Conservation (phyloP, 2,113 vertebrate species). For the Sclerurus mexicanus region DNA sequence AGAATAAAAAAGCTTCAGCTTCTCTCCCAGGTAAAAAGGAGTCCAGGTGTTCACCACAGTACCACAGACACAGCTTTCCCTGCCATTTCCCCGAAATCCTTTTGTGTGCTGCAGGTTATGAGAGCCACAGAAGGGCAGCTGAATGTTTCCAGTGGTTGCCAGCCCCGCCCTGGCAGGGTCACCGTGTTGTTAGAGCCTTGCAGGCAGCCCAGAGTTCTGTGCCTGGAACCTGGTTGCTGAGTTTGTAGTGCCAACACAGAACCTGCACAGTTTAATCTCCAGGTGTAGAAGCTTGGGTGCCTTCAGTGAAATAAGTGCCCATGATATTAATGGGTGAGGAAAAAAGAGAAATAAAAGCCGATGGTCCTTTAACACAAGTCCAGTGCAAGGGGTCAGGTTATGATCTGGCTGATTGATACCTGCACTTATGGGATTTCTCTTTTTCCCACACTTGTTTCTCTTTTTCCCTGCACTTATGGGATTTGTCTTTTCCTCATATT, state of each 20-base stretch:
- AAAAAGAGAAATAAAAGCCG: not conserved
- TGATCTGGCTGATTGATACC: not conserved
- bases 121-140: not conserved
- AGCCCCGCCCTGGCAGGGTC: not conserved
- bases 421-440: not conserved
- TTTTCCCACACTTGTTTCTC: not conserved
- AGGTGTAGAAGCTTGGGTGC: not conserved
- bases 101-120: not conserved
- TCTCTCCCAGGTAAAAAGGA: not conserved
- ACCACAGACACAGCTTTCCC: not conserved
- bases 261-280: slow-evolving; percentile 36
- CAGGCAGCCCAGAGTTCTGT: not conserved
- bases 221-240: slow-evolving; percentile 30
- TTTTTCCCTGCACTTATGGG: not conserved
- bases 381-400: not conserved
- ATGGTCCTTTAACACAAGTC: not conserved
- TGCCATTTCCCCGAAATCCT: not conserved
- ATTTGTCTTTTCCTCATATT: too few relatives aligned
- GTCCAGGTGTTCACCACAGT: not conserved
- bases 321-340: not conserved
- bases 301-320: not conserved
- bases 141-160: not conserved
- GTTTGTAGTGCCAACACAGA: not conserved
- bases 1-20: not conserved
- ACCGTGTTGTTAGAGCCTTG: not conserved